Conservation (phyloP, 2,888 invertebrate species). For the Phyllotreta cruciferae region DNA sequence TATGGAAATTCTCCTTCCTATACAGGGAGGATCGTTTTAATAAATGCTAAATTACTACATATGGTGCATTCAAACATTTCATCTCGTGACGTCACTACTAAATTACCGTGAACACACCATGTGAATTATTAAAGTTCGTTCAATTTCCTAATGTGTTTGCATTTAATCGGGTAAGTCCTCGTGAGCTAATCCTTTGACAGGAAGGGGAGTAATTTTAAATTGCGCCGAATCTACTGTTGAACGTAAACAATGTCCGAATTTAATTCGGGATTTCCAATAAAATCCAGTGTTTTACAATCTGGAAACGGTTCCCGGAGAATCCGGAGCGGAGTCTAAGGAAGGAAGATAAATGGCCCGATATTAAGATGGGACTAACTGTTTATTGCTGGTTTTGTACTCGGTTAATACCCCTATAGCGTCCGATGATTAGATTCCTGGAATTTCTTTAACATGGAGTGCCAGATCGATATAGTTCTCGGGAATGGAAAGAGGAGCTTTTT, state of each 20-base stretch:
- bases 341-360: constrained; percentile 5
- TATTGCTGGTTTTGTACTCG: background rate
- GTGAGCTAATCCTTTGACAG: no score
- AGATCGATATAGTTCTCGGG: background rate
- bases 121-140: no score
- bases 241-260: constrained; percentile 1
- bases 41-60: no score
- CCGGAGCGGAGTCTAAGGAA: background rate
- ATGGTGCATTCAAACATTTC: no score
- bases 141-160: no score
- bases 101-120: no score
- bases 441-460: background rate
- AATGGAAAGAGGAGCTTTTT: no score
- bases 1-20: background rate
- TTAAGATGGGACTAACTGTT: constrained; percentile 1
- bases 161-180: no score
- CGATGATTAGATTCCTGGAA: constrained; percentile 4
- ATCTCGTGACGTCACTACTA: no score
- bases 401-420: background rate
- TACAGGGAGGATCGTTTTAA: no score
- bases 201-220: no score
- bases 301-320: background rate
- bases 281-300: constrained; percentile 2
- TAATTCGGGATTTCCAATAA: background rate
- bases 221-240: no score